Percentiles rank a stretch among this genome's conserved stretches.
Evolutionary conservation across 2,113 vertebrate genomes (phyloP).

Genomic region (Myiopsitta monachus): DNA sequence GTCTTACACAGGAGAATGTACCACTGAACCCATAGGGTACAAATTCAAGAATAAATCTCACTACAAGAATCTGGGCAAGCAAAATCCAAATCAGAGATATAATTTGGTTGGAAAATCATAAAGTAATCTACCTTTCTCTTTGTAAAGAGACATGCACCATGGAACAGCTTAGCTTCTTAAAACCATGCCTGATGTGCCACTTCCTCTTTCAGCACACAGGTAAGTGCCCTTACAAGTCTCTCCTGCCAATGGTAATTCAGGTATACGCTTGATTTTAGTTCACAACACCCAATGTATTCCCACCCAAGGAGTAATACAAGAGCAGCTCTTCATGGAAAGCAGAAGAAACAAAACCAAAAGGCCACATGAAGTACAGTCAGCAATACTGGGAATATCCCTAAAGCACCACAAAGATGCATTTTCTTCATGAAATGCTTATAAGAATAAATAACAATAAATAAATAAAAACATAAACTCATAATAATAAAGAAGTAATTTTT

Average conservation of each 20-base stretch:
- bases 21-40: not conserved
- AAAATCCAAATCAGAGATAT: not conserved
- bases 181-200: not conserved
- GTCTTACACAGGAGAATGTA: not conserved
- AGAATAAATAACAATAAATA: not conserved
- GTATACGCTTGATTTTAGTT: not conserved
- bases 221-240: not conserved
- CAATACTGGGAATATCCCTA: not conserved
- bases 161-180: not conserved
- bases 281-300: not conserved
- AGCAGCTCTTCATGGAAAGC: not conserved
- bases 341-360: not conserved
- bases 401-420: not conserved
- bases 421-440: not conserved
- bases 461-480: not conserved
- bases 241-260: not conserved
- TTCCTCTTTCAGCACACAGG: not conserved
- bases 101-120: not conserved
- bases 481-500: not conserved
- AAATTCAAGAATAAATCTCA: not conserved
- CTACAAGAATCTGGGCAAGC: not conserved
- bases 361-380: not conserved
- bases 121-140: not conserved
- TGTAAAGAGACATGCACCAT: accelerated
- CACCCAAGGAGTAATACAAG: not conserved